A percentile compares a stretch with the other conserved stretches of the same genome.
phyloP scores from a whole-genome alignment of 2,888 invertebrate genomes.

The Drosophila quinaria region DNA sequence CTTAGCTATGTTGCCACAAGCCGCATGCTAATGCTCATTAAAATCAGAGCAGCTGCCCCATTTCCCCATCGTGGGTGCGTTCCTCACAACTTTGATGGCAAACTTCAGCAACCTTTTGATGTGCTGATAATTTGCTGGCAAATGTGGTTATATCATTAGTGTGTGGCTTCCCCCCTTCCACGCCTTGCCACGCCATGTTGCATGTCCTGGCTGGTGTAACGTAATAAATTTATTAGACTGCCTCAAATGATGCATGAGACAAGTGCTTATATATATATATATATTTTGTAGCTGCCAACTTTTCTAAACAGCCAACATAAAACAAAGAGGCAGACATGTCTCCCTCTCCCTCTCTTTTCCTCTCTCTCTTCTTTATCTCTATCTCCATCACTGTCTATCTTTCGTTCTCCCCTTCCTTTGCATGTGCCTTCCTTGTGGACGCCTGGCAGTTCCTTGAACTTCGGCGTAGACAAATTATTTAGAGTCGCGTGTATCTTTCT shows the following conservation, averaged over 20 bases:
- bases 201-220: conserved; percentile 36
- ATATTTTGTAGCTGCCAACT: conserved; percentile 34
- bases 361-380: not conserved
- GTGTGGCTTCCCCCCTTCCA: conserved; percentile 31
- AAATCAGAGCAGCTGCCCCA: conserved; percentile 55
- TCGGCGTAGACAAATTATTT: conserved; percentile 74
- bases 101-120: conserved; percentile 60
- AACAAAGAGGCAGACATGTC: conserved; percentile 57
- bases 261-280: conserved; percentile 22
- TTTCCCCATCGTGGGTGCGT: conserved; percentile 1
- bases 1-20: conserved; percentile 41
- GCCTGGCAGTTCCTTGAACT: conserved; percentile 70
- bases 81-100: conserved; percentile 25
- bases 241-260: conserved; percentile 70
- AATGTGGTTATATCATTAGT: conserved; percentile 83
- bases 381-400: conserved; percentile 3
- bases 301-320: conserved; percentile 55
- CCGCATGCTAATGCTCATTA: conserved; percentile 74
- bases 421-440: not conserved
- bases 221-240: conserved; percentile 77
- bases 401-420: conserved; percentile 5
- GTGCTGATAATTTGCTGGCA: conserved; percentile 79
- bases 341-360: not conserved
- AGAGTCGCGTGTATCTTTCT: conserved; percentile 53
- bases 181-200: conserved; percentile 19